A percentile compares a stretch with the other conserved stretches of the same genome.
Evolutionary conservation across 2,797 vertebrate species (phyloP).

Genomic region (Alfaro cultratus): DNA sequence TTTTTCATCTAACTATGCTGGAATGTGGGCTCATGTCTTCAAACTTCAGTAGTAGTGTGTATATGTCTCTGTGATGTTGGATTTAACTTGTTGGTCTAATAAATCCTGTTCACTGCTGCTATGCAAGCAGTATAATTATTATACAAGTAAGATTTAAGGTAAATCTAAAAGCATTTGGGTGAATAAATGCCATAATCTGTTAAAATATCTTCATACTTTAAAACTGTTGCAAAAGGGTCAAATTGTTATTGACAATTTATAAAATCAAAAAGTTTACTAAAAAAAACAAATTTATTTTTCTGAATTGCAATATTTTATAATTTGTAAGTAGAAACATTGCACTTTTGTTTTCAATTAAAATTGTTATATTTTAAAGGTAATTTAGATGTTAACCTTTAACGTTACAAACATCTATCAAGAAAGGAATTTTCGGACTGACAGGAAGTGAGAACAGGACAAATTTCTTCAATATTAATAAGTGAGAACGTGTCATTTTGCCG

Average conservation of each 20-base stretch:
- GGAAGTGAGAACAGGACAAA: conserved; percentile 67
- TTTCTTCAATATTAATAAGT: conserved; percentile 76
- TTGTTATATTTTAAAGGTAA: neutral
- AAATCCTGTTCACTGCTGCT: conserved; percentile 16
- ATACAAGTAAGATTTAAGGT: neutral
- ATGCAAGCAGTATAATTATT: neutral
- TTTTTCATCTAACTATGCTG: conserved; percentile 32
- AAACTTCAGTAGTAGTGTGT: conserved; percentile 31
- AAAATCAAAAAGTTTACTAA: neutral
- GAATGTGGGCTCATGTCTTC: conserved; percentile 22
- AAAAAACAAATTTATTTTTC: neutral
- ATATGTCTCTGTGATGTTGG: conserved; percentile 35
- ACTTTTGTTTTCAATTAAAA: conserved; percentile 4
- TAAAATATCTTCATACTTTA: neutral
- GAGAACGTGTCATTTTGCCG: conserved; percentile 78
- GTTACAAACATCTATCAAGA: conserved; percentile 6
- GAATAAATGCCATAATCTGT: neutral
- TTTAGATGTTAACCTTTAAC: conserved; percentile 13
- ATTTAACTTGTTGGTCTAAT: conserved; percentile 28
- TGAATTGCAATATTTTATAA: conserved; percentile 13
- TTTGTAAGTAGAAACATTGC: neutral
- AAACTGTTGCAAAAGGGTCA: neutral
- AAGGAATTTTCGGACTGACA: conserved; percentile 44
- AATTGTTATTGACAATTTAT: neutral
- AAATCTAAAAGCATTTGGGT: neutral